Percentiles rank a stretch among this genome's conserved stretches.
These are phyloP conservation scores for Clunio marinus DNA, from an alignment of 2,888 invertebrate species.

Conservation along the genomic window DNA sequence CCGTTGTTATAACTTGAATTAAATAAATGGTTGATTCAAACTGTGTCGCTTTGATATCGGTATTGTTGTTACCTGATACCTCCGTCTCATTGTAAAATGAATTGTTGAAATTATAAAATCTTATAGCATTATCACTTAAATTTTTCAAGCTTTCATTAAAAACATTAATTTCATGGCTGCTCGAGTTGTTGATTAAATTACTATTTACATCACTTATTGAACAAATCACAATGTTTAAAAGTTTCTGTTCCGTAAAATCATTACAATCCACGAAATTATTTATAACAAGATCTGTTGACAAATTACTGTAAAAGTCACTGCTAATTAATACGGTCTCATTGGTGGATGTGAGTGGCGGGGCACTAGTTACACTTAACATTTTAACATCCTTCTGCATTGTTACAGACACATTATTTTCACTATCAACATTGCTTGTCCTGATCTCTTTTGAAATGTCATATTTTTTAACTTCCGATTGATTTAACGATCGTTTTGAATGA, in stretches of 20 bases:
- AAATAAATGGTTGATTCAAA: conserved; percentile 51
- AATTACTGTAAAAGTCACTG: background rate
- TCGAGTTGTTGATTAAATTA: conserved; percentile 30
- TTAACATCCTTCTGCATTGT: background rate
- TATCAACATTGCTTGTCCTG: background rate
- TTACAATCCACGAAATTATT: conserved; percentile 36
- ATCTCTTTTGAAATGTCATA: background rate
- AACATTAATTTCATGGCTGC: conserved; percentile 24
- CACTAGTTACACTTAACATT: background rate
- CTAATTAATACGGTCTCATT: background rate
- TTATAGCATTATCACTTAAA: conserved; percentile 35
- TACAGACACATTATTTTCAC: background rate
- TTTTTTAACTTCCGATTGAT: background rate
- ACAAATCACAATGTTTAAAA: conserved; percentile 33
- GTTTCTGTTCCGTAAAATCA: conserved; percentile 37
- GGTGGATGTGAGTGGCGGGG: background rate
- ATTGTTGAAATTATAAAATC: conserved; percentile 28
- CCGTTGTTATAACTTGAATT: conserved; percentile 67
- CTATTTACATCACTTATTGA: conserved; percentile 32
- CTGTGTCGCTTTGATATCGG: conserved; percentile 31
- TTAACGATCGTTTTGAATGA: conserved; percentile 33
- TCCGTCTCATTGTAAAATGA: conserved; percentile 24
- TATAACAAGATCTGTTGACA: background rate
- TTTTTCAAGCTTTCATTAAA: conserved; percentile 33
- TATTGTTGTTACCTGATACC: conserved; percentile 32